Evolutionary conservation across 2,113 vertebrate species (phyloP), one percentile per base, ranked within the genome.

Genomic region (Nibea coibor): DNA sequence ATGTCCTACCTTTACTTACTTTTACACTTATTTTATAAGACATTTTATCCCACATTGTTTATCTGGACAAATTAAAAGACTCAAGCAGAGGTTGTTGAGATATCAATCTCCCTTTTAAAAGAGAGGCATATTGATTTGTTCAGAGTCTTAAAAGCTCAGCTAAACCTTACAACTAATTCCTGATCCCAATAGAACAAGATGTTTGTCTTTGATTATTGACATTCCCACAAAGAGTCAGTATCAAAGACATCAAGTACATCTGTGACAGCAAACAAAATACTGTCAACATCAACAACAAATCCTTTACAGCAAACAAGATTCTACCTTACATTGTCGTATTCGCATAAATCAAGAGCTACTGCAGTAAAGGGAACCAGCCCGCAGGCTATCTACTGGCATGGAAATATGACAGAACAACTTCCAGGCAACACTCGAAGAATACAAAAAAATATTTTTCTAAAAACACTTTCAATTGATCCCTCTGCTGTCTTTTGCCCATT

Each of bases 101-200:
- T 90, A 86, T 69, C 68, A 42, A 89, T 90, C 86, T 87, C 70
- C 48, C 56, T 81, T 17, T 86, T 80, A 64, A 87, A 89, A 81
- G 24, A 19, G 56, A 81, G 74, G 54, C 6, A 7, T 89, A 91
- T 90, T 86, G 87, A 94, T 91, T 88, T 87, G 42, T 75, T 87
- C 1, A 39, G 72, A 75, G 75, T 86, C 79, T 84, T 88, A 84
- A 89, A 81, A 74, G 81, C 82, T 81, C 75, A 81, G 56, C 72
- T 83, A 76, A 87, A 84, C 78, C 78, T 35, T 39, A 53, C 24
- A 9, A 28, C 74, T 72, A 66, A 87, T 88, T 82, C 75, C 50
- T 76, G 76, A 78, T 73, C 73, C 58, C 65, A 59, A 50, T 50
- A 64, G 20, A 88, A 84, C 81, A 83, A 20, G 80, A 91, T 90